Evolutionary conservation across 2,888 invertebrate species (phyloP).

Genomic region (Heliconius aoede): DNA sequence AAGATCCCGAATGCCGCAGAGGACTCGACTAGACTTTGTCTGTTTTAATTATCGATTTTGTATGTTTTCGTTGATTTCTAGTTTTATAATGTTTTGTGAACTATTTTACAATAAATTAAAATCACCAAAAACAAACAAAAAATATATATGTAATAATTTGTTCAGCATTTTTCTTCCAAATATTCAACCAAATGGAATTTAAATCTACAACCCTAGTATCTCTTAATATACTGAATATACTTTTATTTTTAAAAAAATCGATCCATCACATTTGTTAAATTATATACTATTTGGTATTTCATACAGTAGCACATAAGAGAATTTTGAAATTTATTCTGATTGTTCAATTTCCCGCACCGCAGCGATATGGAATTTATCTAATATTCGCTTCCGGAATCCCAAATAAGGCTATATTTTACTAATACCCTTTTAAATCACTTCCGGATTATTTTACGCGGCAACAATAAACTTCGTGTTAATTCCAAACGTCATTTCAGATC

Average conservation of each 20-base stretch:
- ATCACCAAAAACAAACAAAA: no score
- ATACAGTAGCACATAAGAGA: not conserved
- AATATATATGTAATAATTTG: no score
- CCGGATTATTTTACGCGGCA: constrained; percentile 2
- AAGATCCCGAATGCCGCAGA: constrained; percentile 74
- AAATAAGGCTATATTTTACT: constrained; percentile 26
- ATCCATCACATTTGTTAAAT: not conserved
- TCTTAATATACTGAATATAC: no score
- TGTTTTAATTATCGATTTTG: constrained; percentile 9
- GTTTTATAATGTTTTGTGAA: not conserved
- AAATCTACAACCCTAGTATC: no score
- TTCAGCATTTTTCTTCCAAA: no score
- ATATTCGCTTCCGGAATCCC: constrained; percentile 28
- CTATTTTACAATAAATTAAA: not conserved
- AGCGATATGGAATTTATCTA: constrained; percentile 22
- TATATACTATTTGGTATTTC: not conserved
- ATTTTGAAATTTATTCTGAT: constrained; percentile 7
- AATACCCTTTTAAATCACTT: constrained; percentile 24
- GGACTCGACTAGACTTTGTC: constrained; percentile 62
- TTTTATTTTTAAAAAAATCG: not conserved
- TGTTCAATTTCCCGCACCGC: constrained; percentile 17
- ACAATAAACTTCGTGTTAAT: constrained; percentile 22
- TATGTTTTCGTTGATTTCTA: not conserved
- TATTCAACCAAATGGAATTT: no score
- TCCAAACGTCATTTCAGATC: constrained; percentile 1